Percentiles rank a stretch among this genome's conserved stretches.
Evolutionary conservation across 2,888 invertebrate genomes (phyloP).

Genomic region (Lycia hirtaria): DNA sequence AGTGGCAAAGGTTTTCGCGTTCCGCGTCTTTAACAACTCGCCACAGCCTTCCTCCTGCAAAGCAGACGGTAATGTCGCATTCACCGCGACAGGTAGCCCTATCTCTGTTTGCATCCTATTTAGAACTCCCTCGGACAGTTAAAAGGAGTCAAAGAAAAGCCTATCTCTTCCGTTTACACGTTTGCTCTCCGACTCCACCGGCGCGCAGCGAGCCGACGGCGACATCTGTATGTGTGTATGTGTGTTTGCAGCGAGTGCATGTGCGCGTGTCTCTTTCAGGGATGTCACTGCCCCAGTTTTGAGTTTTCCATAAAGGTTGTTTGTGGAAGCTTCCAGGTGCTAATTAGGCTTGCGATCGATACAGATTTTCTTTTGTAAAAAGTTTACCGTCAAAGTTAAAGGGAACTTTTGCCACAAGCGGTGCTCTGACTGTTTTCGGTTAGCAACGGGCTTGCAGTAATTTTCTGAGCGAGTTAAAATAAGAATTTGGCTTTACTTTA

Average conservation of each 20-base stretch:
- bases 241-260: slow-evolving; percentile 14
- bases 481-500: no score
- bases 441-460: slow-evolving; percentile 3
- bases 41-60: slow-evolving; percentile 34
- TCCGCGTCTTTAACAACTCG: slow-evolving; percentile 10
- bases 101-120: slow-evolving; percentile 84
- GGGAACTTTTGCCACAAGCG: slow-evolving; percentile 9
- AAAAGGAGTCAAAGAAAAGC: slow-evolving; percentile 81
- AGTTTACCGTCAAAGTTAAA: slow-evolving; percentile 18
- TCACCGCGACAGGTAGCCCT: slow-evolving; percentile 66
- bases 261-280: slow-evolving; percentile 40
- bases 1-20: slow-evolving; percentile 13
- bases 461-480: no score
- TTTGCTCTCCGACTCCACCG: slow-evolving; percentile 69
- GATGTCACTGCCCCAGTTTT: slow-evolving; percentile 55
- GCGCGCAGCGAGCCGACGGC: slow-evolving; percentile 15
- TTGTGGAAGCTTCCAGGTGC: slow-evolving; percentile 38
- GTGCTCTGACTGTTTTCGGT: slow-evolving; percentile 11
- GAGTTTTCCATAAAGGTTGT: slow-evolving; percentile 40
- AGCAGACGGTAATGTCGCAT: slow-evolving; percentile 67
- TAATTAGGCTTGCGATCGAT: slow-evolving; percentile 38
- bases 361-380: slow-evolving; percentile 26
- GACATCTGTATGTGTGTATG: slow-evolving; percentile 28
- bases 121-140: slow-evolving; percentile 75
- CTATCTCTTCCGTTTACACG: slow-evolving; percentile 79